Evolutionary conservation across 2,113 vertebrate species (phyloP).

Genomic region (Gallinago paraguaiae): DNA sequence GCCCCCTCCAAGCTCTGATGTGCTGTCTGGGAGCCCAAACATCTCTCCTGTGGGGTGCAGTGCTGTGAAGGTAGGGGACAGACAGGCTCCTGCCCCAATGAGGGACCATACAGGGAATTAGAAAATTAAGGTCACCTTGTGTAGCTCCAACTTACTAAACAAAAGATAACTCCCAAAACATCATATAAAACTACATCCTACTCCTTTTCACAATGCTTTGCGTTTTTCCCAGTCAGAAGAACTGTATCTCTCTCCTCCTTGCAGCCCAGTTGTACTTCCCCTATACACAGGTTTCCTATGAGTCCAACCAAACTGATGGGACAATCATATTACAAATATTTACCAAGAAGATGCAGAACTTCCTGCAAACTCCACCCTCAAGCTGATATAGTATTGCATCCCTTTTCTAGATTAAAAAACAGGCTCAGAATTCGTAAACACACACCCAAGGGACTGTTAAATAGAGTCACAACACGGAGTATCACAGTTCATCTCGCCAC

Average conservation of each 20-base stretch:
- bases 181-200: neutral
- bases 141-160: neutral
- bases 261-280: neutral
- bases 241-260: neutral
- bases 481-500: neutral
- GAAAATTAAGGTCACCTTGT: neutral
- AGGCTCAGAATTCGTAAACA: neutral
- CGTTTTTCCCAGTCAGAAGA: neutral
- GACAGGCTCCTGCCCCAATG: neutral
- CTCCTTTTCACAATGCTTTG: neutral
- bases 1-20: neutral
- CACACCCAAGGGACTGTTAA: neutral
- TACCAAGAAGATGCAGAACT: neutral
- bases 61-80: neutral
- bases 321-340: neutral
- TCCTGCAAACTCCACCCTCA: neutral
- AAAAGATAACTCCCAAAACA: neutral
- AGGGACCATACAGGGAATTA: neutral
- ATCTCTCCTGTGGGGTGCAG: neutral
- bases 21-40: neutral
- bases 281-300: neutral
- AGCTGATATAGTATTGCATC: neutral
- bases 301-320: neutral
- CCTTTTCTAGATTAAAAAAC: neutral
- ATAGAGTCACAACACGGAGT: neutral